Percentiles rank a stretch among this genome's conserved stretches.
Evolutionary conservation across 2,888 invertebrate genomes (phyloP).

Genomic region (Synanthedon formicaeformis): DNA sequence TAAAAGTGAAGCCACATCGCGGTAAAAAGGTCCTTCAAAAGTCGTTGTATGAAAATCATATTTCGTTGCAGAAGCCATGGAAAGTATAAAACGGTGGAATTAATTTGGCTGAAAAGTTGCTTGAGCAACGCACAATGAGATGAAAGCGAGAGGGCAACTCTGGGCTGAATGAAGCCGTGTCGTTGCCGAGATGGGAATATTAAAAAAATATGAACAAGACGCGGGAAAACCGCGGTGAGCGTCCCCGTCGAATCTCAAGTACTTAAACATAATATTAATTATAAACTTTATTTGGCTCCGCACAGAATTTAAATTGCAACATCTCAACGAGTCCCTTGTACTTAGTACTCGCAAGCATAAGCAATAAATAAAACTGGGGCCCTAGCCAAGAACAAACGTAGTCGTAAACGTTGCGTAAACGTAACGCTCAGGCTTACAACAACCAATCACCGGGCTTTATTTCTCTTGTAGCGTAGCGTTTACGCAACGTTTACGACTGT

Average conservation of each 20-base stretch:
- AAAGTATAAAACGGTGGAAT: conserved; percentile 52
- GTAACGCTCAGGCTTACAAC: too few species aligned
- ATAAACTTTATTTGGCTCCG: too few species aligned
- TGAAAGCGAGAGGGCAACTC: conserved; percentile 58
- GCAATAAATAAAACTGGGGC: too few species aligned
- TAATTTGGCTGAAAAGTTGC: conserved; percentile 64
- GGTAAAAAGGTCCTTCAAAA: conserved; percentile 26
- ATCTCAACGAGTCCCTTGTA: too few species aligned
- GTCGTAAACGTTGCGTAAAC: too few species aligned
- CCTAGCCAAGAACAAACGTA: too few species aligned
- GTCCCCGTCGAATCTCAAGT: background rate
- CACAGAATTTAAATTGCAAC: too few species aligned
- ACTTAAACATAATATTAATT: background rate
- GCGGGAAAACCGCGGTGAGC: background rate
- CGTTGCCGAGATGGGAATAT: conserved; percentile 51
- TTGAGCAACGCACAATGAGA: conserved; percentile 50
- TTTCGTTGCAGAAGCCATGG: conserved; percentile 53
- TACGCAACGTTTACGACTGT: too few species aligned
- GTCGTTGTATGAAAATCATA: conserved; percentile 47
- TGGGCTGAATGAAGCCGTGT: conserved; percentile 51
- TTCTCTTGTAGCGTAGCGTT: too few species aligned
- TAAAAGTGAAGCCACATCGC: conserved; percentile 37
- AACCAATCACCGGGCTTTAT: too few species aligned
- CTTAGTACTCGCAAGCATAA: too few species aligned
- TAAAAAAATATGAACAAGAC: conserved; percentile 29